Conservation (phyloP, 2,113 vertebrate genomes). For the Ptilorrhoa leucosticta region DNA sequence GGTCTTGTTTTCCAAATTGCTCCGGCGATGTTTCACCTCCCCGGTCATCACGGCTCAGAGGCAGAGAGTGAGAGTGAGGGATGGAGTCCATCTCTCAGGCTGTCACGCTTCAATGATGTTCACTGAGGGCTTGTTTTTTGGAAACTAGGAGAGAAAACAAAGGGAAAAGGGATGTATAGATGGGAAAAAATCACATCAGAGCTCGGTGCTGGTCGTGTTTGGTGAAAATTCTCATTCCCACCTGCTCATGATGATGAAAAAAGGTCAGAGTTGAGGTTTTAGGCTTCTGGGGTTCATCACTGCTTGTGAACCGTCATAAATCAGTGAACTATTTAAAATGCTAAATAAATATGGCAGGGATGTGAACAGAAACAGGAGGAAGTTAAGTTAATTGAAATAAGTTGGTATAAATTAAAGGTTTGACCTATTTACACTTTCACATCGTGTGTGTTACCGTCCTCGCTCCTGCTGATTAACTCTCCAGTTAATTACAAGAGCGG, state of each 20-base stretch:
- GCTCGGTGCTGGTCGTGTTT: not conserved
- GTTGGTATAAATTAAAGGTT: not conserved
- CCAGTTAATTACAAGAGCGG: not conserved
- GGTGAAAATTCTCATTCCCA: not conserved
- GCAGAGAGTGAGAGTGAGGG: slow-evolving; percentile 54
- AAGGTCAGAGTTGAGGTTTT: not conserved
- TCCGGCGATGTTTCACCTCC: slow-evolving; percentile 22
- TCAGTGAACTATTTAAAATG: not conserved
- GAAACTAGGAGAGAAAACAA: slow-evolving; percentile 54
- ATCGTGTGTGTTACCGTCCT: not conserved
- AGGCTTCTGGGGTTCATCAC: not conserved
- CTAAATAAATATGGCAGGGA: not conserved
- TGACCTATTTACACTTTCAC: not conserved
- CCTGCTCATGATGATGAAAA: not conserved
- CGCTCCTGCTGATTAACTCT: not conserved
- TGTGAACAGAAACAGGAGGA: not conserved
- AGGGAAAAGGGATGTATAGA: not conserved
- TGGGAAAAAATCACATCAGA: not conserved
- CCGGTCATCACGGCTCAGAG: slow-evolving; percentile 22
- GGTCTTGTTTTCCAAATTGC: not conserved
- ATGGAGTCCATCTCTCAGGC: slow-evolving; percentile 49
- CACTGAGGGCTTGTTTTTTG: slow-evolving; percentile 73
- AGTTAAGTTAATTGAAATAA: not conserved
- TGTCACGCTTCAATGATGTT: slow-evolving; percentile 73
- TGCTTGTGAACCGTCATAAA: not conserved